Conservation (phyloP, 2,888 invertebrate genomes). For the Smittia aterrima region DNA sequence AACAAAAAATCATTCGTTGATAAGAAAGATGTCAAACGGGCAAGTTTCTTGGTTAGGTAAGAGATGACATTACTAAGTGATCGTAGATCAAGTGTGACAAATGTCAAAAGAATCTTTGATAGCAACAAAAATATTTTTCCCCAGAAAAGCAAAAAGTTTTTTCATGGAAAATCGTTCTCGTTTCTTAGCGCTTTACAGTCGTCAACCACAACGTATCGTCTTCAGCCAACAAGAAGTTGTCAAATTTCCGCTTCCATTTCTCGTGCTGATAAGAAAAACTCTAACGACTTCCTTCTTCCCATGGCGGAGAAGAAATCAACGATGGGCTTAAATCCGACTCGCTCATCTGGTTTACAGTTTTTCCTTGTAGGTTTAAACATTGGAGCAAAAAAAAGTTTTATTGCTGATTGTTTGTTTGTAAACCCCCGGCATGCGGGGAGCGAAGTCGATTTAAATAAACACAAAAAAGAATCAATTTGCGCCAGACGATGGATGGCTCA, state of each 20-base stretch:
- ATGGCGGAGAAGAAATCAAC: background rate
- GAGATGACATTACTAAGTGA: too few relatives aligned
- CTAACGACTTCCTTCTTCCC: constrained; percentile 16
- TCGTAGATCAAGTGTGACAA: too few relatives aligned
- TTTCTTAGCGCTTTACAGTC: too few relatives aligned
- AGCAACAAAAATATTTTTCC: too few relatives aligned
- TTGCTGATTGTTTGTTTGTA: constrained; percentile 8
- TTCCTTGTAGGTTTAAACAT: background rate
- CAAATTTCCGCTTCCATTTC: background rate
- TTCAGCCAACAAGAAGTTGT: background rate
- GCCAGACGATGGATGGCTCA: constrained; percentile 4
- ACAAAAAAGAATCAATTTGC: constrained; percentile 3
- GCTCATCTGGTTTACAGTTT: constrained; percentile 22
- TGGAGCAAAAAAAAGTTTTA: background rate
- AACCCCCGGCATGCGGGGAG: background rate
- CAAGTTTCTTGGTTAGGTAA: too few relatives aligned
- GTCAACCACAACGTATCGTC: background rate
- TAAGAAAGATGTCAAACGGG: too few relatives aligned
- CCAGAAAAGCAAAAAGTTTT: too few relatives aligned
- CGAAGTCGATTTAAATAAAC: background rate
- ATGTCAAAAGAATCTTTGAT: too few relatives aligned
- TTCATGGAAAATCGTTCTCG: too few relatives aligned
- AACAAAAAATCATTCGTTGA: background rate
- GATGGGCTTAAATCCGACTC: too few relatives aligned
- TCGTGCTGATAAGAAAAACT: background rate